Conservation (phyloP, 2,888 invertebrate genomes). For the Lumbricus terrestris region DNA sequence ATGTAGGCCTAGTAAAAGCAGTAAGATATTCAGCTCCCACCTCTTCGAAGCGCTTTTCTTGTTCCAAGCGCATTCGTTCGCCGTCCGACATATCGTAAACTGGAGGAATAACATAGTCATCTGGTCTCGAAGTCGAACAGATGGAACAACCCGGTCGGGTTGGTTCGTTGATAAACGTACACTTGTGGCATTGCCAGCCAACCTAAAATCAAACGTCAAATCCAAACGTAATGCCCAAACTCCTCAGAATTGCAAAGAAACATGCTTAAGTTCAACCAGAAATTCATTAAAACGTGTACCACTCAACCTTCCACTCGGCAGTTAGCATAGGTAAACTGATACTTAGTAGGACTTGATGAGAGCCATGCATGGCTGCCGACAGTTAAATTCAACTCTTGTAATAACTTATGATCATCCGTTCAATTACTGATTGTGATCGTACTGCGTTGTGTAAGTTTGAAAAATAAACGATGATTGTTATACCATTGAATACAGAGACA, state of each 20-base stretch:
- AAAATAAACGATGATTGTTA: no score
- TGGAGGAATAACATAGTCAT: neutral
- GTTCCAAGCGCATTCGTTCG: neutral
- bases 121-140: neutral
- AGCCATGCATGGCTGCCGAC: no score
- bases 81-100: neutral
- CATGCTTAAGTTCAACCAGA: neutral
- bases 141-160: neutral
- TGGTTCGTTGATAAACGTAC: neutral
- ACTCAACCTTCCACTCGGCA: no score
- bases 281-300: no score
- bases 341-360: no score
- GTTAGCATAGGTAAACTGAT: no score
- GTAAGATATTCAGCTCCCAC: no score
- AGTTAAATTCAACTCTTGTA: no score
- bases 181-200: neutral
- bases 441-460: no score
- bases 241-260: neutral
- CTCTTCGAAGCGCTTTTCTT: neutral
- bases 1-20: neutral
- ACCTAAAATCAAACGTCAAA: neutral
- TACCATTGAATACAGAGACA: no score
- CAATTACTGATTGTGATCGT: no score
- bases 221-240: neutral
- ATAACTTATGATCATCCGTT: no score